These are phyloP conservation scores for Perdita meconis DNA, from an alignment of 2,888 invertebrate genomes.

Conservation along the genomic window DNA sequence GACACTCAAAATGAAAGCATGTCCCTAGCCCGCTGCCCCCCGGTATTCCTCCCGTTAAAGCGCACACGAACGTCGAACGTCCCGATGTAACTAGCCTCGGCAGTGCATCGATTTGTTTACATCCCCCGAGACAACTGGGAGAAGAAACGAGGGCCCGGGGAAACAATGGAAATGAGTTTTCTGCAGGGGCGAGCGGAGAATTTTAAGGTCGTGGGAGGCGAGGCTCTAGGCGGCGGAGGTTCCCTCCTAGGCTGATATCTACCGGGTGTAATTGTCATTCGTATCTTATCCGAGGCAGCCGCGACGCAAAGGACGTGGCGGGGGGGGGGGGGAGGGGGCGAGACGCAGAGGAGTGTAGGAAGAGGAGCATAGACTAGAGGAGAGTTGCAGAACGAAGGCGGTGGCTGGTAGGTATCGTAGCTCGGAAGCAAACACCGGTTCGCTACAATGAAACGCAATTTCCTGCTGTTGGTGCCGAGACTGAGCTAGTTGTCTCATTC, in stretches of 20 bases:
- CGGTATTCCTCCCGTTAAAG: neutral
- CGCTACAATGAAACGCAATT: conserved; percentile 84
- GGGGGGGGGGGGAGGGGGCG: conserved; percentile 21
- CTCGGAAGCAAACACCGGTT: conserved; percentile 81
- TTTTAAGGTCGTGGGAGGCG: conserved; percentile 65
- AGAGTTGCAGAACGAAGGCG: conserved; percentile 44
- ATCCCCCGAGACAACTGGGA: conserved; percentile 7
- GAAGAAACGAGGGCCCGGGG: neutral
- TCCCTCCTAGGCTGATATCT: conserved; percentile 56
- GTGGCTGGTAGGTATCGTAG: conserved; percentile 76
- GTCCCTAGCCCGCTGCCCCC: neutral
- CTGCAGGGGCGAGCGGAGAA: conserved; percentile 50
- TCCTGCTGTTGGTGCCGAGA: conserved; percentile 78
- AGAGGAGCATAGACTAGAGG: conserved; percentile 34
- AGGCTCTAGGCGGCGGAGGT: conserved; percentile 45
- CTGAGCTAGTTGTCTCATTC: conserved; percentile 77
- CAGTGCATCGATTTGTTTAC: conserved; percentile 40
- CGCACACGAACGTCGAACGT: neutral
- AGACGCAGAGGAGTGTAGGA: too few relatives aligned
- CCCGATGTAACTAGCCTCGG: neutral
- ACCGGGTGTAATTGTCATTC: conserved; percentile 81
- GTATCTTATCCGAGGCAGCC: conserved; percentile 75
- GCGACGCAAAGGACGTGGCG: conserved; percentile 55
- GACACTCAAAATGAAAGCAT: neutral
- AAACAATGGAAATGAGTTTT: conserved; percentile 62